Evolutionary conservation across 2,113 vertebrate genomes (phyloP).

Genomic region (Mastomys coucha): DNA sequence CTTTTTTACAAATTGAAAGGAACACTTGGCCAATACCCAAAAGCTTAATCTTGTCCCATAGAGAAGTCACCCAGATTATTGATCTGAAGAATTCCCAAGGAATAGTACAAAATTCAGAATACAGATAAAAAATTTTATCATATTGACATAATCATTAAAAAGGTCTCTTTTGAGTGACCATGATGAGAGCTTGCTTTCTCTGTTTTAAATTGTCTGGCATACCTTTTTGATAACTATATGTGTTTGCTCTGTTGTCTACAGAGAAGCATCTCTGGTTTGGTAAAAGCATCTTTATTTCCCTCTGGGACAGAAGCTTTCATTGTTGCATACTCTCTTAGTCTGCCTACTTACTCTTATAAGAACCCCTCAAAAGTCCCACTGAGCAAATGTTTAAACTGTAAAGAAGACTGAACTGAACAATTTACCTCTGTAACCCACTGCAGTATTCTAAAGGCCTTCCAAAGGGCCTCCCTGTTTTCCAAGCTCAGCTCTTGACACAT

Average conservation of each 20-base stretch:
- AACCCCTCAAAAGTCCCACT: background rate
- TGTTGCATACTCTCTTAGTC: background rate
- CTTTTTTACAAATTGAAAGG: background rate
- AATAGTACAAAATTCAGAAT: background rate
- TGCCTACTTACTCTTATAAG: background rate
- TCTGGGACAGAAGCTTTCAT: background rate
- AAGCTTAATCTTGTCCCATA: background rate
- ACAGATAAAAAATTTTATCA: background rate
- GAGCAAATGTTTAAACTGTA: background rate
- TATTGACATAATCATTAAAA: background rate
- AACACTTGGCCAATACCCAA: background rate
- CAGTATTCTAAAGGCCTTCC: background rate
- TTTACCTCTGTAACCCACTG: background rate
- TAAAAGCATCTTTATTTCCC: background rate
- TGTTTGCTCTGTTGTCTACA: background rate
- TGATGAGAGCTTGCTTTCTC: background rate
- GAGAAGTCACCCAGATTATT: background rate
- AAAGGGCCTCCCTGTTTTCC: background rate
- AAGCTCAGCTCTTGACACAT: background rate
- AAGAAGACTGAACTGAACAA: background rate
- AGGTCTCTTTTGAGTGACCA: background rate
- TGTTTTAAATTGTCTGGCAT: background rate
- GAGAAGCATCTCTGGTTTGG: background rate
- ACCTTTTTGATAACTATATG: background rate
- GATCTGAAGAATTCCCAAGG: background rate